Evolutionary conservation across 2,113 vertebrate species (phyloP).

Genomic region (Fregata magnificens): DNA sequence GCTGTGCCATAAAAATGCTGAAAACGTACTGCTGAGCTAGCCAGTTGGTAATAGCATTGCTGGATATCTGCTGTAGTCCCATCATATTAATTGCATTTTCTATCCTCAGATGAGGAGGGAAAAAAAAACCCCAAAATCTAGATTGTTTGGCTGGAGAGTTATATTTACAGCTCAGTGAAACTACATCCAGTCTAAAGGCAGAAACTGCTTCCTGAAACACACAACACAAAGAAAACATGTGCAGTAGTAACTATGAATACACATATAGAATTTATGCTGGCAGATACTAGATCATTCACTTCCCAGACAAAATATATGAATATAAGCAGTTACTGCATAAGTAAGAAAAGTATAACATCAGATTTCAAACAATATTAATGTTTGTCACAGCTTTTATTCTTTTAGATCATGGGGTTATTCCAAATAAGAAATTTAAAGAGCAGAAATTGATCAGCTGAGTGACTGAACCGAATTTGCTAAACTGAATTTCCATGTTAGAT

Average conservation of each 20-base stretch:
- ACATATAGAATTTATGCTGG: background rate
- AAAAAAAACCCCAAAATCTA: background rate
- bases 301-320: background rate
- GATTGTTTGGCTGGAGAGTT: background rate
- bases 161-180: background rate
- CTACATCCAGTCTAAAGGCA: background rate
- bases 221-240: background rate
- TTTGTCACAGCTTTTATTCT: background rate
- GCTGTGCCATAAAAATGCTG: constrained; percentile 60
- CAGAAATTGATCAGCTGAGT: background rate
- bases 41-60: constrained; percentile 22
- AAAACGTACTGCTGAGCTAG: constrained; percentile 63
- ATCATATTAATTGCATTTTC: background rate
- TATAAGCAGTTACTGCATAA: background rate
- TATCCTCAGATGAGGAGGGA: background rate
- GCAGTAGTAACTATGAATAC: background rate
- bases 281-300: background rate
- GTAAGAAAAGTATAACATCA: background rate
- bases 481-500: background rate
- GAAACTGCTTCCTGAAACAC: background rate
- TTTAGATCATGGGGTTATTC: background rate
- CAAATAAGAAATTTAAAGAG: background rate
- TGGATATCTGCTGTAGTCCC: background rate
- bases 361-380: background rate
- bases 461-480: background rate